Conservation (phyloP, 35 echinoderm and acorn worm genomes). For the Holothuria glaberrima region DNA sequence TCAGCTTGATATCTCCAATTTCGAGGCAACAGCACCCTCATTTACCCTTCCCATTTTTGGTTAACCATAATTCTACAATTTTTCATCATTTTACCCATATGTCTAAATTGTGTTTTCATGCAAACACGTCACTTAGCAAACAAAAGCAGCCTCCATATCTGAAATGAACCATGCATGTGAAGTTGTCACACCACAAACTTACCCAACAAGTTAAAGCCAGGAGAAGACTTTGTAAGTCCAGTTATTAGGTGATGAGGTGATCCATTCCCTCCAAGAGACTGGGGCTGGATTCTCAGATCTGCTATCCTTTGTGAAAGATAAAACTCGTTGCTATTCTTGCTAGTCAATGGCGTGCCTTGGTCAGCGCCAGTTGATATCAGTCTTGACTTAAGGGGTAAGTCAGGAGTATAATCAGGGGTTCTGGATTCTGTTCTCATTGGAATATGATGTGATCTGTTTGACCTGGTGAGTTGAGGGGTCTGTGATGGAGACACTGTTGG, state of each 20-base stretch:
- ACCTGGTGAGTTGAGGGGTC: conserved; percentile 65
- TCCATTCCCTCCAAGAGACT: conserved; percentile 13
- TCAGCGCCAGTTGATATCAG: background rate
- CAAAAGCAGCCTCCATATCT: background rate
- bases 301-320: conserved; percentile 21
- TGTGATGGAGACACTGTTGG: conserved; percentile 72
- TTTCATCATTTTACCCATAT: too few species aligned
- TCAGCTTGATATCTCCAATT: too few species aligned
- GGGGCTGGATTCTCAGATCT: background rate
- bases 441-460: background rate
- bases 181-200: background rate
- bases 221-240: background rate
- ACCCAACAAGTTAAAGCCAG: conserved; percentile 27
- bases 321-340: background rate
- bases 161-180: background rate
- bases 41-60: too few species aligned
- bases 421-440: background rate
- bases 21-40: too few species aligned
- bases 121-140: too few species aligned
- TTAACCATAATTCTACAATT: too few species aligned
- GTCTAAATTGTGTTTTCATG: too few species aligned
- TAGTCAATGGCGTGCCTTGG: background rate
- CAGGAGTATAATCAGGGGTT: conserved; percentile 38
- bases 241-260: conserved; percentile 3
- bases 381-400: background rate